Evolutionary conservation across 2,888 invertebrate species (phyloP), one percentile per base, ranked within the genome.

Genomic region (Trachelus tabidus): DNA sequence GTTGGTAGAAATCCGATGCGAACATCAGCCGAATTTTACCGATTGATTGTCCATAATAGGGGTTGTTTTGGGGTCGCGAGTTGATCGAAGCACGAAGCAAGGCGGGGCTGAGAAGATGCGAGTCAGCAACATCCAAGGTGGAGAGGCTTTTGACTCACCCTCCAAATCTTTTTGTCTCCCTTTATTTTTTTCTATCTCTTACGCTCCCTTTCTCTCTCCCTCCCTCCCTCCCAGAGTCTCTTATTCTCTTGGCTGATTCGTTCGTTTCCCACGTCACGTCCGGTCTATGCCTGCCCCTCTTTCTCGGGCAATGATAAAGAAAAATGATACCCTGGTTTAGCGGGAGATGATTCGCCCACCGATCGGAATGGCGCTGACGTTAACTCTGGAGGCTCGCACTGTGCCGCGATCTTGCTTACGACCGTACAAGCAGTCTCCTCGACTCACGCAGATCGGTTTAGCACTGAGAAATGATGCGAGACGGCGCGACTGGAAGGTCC

Each of bases 71-170:
- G 71, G 71, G 71, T 71, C 71, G 71, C 71, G 34, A 34, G 71
- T 34, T 77, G 88, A 89, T 88, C 89, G 89, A 89, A 89, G 88
- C 86, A 83, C 86, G 87, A 85, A 84, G 83, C 83, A 85, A 90
- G 90, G 90, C 89, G 90, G 90, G 87, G 88, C 84, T 87, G 87
- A 86, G 85, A 89, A 90, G 90, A 89, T 88, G 87, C 86, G 87
- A 89, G 89, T 90, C 90, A 89, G 90, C 89, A 87, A 81, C 82
- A 79, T 81, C 88, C 87, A 89, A 89, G 89, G 85, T 71, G 12
- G 31, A 69, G 69, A 71, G 23, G 56, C 56, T 56, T 56, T 56
- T 56, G 23, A 56, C 56, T 56, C 56, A 56, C 56, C 23, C 56
- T 56, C 56, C 23, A 56, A 56, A 56, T 56, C 56, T 56, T 56